Evolutionary conservation across 2,888 invertebrate species (phyloP).

Genomic region (Pterostichus madidus): DNA sequence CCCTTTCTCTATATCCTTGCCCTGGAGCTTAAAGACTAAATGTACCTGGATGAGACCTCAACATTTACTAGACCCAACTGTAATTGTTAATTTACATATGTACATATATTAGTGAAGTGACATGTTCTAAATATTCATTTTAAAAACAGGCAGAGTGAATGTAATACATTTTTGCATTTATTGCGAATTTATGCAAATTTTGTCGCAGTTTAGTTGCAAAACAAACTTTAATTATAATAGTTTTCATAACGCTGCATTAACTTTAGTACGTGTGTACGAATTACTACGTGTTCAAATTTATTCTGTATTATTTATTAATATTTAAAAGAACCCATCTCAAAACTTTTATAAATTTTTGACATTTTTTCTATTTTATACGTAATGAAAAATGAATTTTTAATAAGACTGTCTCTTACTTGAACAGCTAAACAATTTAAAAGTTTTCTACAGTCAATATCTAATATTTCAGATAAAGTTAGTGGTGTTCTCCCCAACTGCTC

Average conservation of each 20-base stretch:
- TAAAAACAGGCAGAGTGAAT: not conserved
- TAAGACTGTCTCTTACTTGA: no score
- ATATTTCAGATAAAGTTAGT: conserved; percentile 69
- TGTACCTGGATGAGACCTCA: conserved; percentile 73
- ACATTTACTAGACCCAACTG: conserved; percentile 71
- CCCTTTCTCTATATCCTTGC: conserved; percentile 69
- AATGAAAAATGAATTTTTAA: no score
- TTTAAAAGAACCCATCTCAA: no score
- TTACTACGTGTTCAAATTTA: no score
- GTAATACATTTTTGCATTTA: not conserved
- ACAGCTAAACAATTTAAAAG: no score
- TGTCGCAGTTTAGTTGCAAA: not conserved
- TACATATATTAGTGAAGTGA: not conserved
- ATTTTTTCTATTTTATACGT: no score
- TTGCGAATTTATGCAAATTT: conserved; percentile 16
- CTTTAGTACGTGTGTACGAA: no score
- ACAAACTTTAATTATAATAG: not conserved
- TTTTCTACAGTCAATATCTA: not conserved
- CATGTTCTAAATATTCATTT: not conserved
- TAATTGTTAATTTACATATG: conserved; percentile 65
- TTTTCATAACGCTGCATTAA: not conserved
- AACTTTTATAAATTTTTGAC: no score
- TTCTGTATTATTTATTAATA: no score
- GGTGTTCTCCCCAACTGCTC: conserved; percentile 68
- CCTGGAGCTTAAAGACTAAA: conserved; percentile 67